Conservation (phyloP, 2,797 vertebrate genomes). For the Anguilla marmorata region DNA sequence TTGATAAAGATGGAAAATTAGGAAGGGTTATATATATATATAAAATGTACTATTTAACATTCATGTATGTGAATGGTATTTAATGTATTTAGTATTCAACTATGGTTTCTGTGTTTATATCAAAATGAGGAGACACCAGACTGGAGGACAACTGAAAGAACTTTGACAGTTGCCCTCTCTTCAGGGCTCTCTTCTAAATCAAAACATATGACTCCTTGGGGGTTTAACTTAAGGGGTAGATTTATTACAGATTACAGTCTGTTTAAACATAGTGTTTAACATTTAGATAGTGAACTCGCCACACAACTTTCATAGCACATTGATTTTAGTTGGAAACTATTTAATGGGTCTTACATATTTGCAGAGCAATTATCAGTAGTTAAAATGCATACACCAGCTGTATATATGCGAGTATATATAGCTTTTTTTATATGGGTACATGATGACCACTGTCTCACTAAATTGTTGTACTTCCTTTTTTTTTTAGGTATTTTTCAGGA, state of each 20-base stretch:
- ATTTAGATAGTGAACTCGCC: background rate
- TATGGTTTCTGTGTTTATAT: background rate
- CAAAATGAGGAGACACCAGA: background rate
- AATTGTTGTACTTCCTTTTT: conserved; percentile 33
- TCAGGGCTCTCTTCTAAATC: background rate
- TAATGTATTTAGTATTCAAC: background rate
- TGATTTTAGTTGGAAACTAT: background rate
- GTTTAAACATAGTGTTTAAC: background rate
- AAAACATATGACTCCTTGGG: background rate
- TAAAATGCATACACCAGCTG: background rate
- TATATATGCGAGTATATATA: background rate
- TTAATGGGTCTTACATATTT: background rate
- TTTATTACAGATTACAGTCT: background rate
- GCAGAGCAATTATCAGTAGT: background rate
- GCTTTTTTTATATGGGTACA: background rate
- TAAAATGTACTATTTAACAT: too few relatives aligned
- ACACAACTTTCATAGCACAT: background rate
- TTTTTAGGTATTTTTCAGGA: conserved; percentile 43
- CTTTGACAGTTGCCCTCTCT: background rate
- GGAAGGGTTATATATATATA: background rate
- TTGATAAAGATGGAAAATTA: background rate
- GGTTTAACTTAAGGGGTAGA: background rate
- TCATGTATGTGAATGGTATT: background rate
- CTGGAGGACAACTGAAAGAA: background rate
- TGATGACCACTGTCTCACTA: background rate